phyloP scores from a whole-genome alignment of 2,888 invertebrate species.

The Opisthograptis luteolata region DNA sequence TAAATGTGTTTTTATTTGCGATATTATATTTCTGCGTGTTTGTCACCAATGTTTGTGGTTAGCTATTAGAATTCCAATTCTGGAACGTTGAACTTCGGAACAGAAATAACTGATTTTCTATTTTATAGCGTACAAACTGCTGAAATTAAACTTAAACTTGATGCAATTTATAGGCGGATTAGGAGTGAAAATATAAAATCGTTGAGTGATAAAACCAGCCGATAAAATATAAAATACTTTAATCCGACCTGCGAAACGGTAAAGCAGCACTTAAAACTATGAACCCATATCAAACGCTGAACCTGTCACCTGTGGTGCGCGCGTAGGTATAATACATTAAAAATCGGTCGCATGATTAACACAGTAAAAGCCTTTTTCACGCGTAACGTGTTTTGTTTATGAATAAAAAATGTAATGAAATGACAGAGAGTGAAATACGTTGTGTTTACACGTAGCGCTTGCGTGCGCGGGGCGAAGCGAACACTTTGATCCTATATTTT shows the following conservation, averaged over 20 bases:
- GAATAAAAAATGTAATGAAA: constrained; percentile 50
- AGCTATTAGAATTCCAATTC: constrained; percentile 7
- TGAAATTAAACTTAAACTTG: background rate
- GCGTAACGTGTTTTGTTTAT: constrained; percentile 35
- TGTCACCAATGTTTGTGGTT: constrained; percentile 14
- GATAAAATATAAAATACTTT: constrained; percentile 8
- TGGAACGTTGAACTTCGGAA: background rate
- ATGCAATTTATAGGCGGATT: background rate
- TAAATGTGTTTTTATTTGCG: constrained; percentile 60
- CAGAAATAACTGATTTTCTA: background rate
- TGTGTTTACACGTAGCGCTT: constrained; percentile 63
- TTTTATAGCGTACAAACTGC: background rate
- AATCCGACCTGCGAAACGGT: constrained; percentile 22
- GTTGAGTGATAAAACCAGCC: background rate
- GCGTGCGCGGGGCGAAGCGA: constrained; percentile 58
- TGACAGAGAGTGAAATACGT: constrained; percentile 56
- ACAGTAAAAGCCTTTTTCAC: constrained; percentile 39
- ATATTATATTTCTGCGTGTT: constrained; percentile 31
- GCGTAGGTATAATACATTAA: constrained; percentile 32
- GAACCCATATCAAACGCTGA: constrained; percentile 36
- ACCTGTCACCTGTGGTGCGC: constrained; percentile 35
- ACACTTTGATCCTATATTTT: constrained; percentile 82
- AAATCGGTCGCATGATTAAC: constrained; percentile 39
- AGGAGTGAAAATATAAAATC: background rate
- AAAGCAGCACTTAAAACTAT: constrained; percentile 35